Base-by-base conservation (phyloP, 2,888 invertebrate species). In the Anthophora plumipes region DNA sequence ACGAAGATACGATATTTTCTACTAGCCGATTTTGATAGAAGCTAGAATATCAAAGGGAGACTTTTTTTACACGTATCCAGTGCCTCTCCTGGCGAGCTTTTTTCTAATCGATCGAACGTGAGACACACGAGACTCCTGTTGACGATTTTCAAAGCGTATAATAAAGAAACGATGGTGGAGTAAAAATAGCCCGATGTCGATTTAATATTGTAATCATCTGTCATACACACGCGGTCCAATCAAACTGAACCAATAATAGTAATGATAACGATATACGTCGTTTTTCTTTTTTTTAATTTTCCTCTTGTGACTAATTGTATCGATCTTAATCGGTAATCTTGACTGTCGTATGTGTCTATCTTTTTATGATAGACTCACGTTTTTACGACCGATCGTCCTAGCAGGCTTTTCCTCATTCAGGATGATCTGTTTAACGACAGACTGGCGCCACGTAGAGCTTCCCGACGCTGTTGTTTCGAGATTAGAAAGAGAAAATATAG, bases 211-310 rank as follows among this genome's bases (percentile, higher is more conserved):
- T 80, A 79, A 55, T 67, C 41, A 72, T 70, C 57, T 52, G 43
- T 72, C 75, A 82, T 77, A 64, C 60, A 64, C 60, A 73, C 54
- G 85, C 83, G 87, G 82, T 72, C 79, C 77, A 86, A 88, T 87
- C 85, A 86, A 87, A 88, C 78, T 6, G 82, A 83, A 88, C 87
- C 88, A 88, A 88, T 88, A 88, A 82, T 81, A 79, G 75, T 25
- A 68, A 70, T 43, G 68, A 48, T 81, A 74, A 80, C 73, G 76
- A 67, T 75, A 79, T 31, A 80, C 84, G 60, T 69, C 57, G 70
- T 82, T 84, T 80, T 77, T 84, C n/a, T n/a, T n/a, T n/a, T n/a
- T n/a, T n/a, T n/a, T n/a, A n/a, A n/a, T 85, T 84, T 83, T 74
- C 31, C 31, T 31, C 4, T 31, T 31, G 77, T 75, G 78, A 87